Conservation (phyloP, 2,797 vertebrate species). For the Rousettus madagascariensis region DNA sequence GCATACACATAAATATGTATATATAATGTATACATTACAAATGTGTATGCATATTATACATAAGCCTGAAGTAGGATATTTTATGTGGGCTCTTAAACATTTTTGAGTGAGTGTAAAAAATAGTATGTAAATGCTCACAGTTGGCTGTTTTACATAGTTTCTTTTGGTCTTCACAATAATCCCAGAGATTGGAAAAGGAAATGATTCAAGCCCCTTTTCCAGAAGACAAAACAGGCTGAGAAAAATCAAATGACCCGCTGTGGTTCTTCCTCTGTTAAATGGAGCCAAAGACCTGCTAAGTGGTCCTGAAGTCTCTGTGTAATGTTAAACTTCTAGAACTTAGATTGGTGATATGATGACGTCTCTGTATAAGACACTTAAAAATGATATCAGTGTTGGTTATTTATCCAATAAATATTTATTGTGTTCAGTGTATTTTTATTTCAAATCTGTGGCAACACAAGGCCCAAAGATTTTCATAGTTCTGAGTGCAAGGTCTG, state of each 20-base stretch:
- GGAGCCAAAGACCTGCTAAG: background rate
- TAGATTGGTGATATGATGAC: background rate
- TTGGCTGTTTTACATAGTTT: background rate
- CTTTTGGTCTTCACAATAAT: background rate
- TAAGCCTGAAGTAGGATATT: background rate
- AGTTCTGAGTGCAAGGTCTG: background rate
- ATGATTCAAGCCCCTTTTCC: background rate
- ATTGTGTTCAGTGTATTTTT: background rate
- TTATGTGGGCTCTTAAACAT: background rate
- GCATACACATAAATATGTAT: background rate
- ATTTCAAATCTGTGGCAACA: background rate
- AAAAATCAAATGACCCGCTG: background rate
- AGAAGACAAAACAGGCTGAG: background rate
- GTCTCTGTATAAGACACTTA: background rate
- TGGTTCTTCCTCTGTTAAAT: background rate
- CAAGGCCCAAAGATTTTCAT: background rate
- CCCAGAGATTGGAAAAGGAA: conserved; percentile 5
- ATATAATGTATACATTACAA: background rate
- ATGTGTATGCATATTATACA: background rate
- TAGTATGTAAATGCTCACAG: background rate
- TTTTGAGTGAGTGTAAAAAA: background rate
- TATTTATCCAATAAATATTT: conserved; percentile 69
- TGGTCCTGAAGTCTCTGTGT: background rate
- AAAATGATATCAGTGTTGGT: background rate
- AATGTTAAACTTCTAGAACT: conserved; percentile 19